phyloP scores from a whole-genome alignment of 2,888 invertebrate genomes.

The Hydroisotoma schaefferi region DNA sequence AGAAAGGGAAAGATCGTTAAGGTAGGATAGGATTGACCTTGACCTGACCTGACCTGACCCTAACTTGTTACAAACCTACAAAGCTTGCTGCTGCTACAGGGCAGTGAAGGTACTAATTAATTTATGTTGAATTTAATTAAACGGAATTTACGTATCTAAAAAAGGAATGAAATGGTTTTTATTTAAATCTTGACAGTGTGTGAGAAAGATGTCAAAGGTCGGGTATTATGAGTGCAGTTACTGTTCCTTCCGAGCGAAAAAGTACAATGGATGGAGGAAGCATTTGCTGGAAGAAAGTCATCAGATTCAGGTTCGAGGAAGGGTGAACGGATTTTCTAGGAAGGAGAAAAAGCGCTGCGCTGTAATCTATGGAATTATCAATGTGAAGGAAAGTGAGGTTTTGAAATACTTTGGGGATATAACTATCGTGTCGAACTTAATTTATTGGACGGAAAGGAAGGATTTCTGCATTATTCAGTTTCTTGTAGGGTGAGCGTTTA shows the following conservation, averaged over 20 bases:
- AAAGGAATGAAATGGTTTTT: too few relatives aligned
- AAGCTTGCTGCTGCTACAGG: too few relatives aligned
- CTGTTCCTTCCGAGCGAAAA: neutral
- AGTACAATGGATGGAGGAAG: neutral
- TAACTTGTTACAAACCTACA: too few relatives aligned
- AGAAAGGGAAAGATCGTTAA: too few relatives aligned
- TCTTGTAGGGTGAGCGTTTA: neutral
- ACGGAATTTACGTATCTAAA: too few relatives aligned
- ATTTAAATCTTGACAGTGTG: too few relatives aligned
- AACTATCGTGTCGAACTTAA: conserved; percentile 10
- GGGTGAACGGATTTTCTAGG: neutral
- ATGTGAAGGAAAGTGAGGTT: neutral
- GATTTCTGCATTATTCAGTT: conserved; percentile 14
- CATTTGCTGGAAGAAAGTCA: conserved; percentile 13
- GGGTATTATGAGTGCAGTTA: too few relatives aligned
- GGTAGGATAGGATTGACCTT: too few relatives aligned
- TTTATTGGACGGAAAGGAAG: conserved; percentile 11
- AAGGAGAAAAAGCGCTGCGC: neutral
- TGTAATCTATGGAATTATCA: conserved; percentile 7
- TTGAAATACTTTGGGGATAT: conserved; percentile 3
- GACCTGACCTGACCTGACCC: too few relatives aligned
- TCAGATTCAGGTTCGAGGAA: conserved; percentile 3
- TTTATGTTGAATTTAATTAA: too few relatives aligned
- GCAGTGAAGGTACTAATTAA: too few relatives aligned
- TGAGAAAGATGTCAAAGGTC: too few relatives aligned